Percentiles rank a stretch among this genome's conserved stretches.
These are phyloP conservation scores for Sinella curviseta DNA, from an alignment of 1,140 invertebrate species.

Conservation along the genomic window DNA sequence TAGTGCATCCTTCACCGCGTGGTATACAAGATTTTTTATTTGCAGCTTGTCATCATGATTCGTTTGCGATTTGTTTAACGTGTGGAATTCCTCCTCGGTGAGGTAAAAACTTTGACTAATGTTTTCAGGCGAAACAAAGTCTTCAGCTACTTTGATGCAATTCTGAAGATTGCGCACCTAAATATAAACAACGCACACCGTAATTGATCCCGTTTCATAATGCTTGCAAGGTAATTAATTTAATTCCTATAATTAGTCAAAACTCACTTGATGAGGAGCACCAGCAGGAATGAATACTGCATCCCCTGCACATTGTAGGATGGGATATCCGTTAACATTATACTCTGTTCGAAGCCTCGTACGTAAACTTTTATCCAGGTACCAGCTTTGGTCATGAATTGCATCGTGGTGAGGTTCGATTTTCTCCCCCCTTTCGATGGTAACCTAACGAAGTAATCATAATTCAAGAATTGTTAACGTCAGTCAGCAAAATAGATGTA, in stretches of 20 bases:
- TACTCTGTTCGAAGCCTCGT: constrained; percentile 88
- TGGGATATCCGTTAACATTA: constrained; percentile 89
- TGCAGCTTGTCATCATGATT: constrained; percentile 98
- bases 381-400: constrained; percentile 96
- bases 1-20: constrained; percentile 91
- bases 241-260: no score
- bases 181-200: constrained; percentile 7
- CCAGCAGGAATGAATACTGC: constrained; percentile 98
- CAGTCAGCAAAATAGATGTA: background rate
- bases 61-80: constrained; percentile 88
- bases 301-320: constrained; percentile 93
- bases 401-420: constrained; percentile 90
- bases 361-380: constrained; percentile 84
- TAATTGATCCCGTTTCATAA: constrained; percentile 12
- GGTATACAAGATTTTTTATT: constrained; percentile 98
- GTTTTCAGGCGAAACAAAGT: constrained; percentile 97
- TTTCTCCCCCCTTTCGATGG: constrained; percentile 79
- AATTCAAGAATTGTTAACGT: background rate
- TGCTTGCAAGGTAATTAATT: constrained; percentile 10
- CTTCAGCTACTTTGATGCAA: constrained; percentile 96
- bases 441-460: constrained; percentile 59
- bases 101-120: constrained; percentile 93
- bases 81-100: constrained; percentile 87
- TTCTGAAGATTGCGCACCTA: constrained; percentile 92
- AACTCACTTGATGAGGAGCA: constrained; percentile 84